phyloP scores from a whole-genome alignment of 2,888 invertebrate genomes.

The Fissipunctia ypsillon region DNA sequence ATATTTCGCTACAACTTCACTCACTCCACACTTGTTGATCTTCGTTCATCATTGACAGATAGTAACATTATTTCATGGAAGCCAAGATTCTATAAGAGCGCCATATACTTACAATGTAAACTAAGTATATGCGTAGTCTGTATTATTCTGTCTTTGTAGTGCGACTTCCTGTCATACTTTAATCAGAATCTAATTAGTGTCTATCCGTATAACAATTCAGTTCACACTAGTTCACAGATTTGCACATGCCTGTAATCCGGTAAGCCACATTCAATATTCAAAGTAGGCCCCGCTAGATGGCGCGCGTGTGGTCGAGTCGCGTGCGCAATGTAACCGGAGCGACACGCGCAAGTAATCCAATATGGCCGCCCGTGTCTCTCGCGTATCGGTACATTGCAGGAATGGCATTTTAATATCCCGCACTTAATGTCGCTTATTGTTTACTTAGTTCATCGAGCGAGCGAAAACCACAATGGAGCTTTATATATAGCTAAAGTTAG shows the following conservation, averaged over 20 bases:
- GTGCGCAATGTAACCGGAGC: conserved; percentile 89
- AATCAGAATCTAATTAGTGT: conserved; percentile 43
- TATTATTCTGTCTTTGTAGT: neutral
- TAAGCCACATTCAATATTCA: conserved; percentile 78
- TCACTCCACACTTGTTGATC: neutral
- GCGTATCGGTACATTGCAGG: conserved; percentile 87
- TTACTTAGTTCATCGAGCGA: conserved; percentile 84
- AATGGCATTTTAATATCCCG: conserved; percentile 89
- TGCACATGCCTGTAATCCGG: conserved; percentile 70
- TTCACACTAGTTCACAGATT: conserved; percentile 68
- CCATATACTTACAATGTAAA: neutral
- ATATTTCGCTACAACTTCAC: neutral
- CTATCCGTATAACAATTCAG: conserved; percentile 63
- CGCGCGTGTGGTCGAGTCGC: conserved; percentile 90
- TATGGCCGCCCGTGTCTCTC: conserved; percentile 86
- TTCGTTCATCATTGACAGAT: neutral
- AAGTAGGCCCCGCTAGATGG: conserved; percentile 82
- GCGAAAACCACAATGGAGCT: conserved; percentile 77
- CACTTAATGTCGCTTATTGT: conserved; percentile 89
- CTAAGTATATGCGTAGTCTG: neutral
- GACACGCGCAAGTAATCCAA: conserved; percentile 90
- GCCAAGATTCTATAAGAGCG: neutral
- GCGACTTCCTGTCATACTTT: conserved; percentile 2
- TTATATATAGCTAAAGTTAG: conserved; percentile 46
- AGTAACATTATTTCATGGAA: neutral